Evolutionary conservation across 2,113 vertebrate genomes (phyloP).

Genomic region (human (Homo sapiens)): DNA sequence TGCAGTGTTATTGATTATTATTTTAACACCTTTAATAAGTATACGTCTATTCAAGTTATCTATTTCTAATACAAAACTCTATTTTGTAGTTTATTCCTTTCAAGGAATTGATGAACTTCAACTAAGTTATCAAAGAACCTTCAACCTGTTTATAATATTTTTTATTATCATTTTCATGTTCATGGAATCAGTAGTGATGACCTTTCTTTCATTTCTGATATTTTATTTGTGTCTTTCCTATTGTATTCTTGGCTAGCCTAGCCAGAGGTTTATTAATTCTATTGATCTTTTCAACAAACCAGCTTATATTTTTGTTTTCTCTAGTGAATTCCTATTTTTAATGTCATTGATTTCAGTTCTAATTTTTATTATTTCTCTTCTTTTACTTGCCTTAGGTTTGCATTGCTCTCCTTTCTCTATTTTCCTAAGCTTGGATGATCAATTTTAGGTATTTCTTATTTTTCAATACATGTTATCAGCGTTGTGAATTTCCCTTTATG

Average conservation of each 20-base stretch:
- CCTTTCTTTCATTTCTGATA: not conserved
- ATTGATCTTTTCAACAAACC: not conserved
- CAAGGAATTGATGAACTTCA: not conserved
- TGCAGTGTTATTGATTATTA: not conserved
- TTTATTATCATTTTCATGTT: not conserved
- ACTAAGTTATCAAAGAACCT: not conserved
- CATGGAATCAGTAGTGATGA: not conserved
- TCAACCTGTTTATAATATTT: not conserved
- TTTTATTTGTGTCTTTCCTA: not conserved
- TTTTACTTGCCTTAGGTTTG: not conserved
- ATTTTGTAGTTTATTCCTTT: not conserved
- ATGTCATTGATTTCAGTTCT: not conserved
- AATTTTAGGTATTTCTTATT: not conserved
- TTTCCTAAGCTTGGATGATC: not conserved
- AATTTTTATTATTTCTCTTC: not conserved
- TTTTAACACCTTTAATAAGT: not conserved
- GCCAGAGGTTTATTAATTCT: not conserved
- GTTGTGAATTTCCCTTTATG: not conserved
- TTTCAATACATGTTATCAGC: not conserved
- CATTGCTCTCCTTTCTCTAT: not conserved
- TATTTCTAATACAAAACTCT: not conserved
- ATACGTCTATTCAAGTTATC: not conserved
- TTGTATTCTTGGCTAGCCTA: not conserved
- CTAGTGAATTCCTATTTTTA: not conserved
- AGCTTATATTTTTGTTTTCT: not conserved